A percentile compares a stretch with the other conserved stretches of the same genome.
These are phyloP conservation scores for Myrmophylax atrothorax DNA, from an alignment of 2,113 vertebrate genomes.

Conservation along the genomic window DNA sequence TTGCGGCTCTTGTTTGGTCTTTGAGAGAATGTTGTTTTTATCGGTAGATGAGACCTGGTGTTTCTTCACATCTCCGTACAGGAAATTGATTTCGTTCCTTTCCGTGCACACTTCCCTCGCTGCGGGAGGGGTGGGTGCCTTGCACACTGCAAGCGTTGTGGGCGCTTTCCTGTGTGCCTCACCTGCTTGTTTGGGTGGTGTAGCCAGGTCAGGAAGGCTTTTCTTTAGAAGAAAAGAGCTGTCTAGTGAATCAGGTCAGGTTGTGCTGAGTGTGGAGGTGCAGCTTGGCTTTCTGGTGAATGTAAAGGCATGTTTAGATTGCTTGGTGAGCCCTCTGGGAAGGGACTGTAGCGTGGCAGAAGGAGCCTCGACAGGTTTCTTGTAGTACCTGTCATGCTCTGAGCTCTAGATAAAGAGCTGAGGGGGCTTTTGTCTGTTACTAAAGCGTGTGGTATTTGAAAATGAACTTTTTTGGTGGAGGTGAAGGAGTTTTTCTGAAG, in stretches of 20 bases:
- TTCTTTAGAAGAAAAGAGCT: not conserved
- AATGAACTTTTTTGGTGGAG: not conserved
- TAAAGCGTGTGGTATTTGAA: not conserved
- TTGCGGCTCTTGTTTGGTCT: not conserved
- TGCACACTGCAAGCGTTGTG: not conserved
- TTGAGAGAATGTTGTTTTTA: not conserved
- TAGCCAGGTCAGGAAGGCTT: not conserved
- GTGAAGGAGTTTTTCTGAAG: not conserved
- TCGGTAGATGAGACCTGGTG: not conserved
- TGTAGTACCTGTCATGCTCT: not conserved
- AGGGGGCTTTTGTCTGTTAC: not conserved
- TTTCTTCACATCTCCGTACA: not conserved
- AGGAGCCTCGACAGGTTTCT: not conserved
- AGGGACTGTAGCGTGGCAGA: not conserved
- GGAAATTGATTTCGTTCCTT: not conserved
- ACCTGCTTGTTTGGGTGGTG: not conserved
- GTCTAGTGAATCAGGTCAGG: not conserved
- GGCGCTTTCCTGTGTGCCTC: not conserved
- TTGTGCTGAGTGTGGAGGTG: not conserved
- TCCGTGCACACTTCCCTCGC: not conserved
- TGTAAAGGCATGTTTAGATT: not conserved
- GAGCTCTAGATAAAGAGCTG: not conserved
- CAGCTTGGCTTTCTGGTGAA: not conserved
- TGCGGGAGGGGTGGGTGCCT: not conserved
- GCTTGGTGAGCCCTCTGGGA: not conserved